Percentiles rank a stretch among this genome's conserved stretches.
Evolutionary conservation across 2,888 invertebrate genomes (phyloP).

Genomic region (Tetrapedia diversipes): DNA sequence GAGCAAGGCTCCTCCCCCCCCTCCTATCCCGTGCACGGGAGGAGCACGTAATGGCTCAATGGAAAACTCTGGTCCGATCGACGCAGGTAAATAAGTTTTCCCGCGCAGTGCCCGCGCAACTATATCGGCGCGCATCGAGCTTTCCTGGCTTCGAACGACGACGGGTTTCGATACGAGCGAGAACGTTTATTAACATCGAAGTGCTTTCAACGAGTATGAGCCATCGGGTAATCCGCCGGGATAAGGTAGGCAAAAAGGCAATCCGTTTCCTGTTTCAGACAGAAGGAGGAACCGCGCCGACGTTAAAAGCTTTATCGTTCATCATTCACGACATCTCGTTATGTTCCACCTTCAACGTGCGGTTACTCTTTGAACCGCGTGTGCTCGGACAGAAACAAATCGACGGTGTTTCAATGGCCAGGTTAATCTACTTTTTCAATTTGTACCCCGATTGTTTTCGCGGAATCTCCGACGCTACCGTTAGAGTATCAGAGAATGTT

Average conservation of each 20-base stretch:
- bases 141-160: conserved; percentile 19
- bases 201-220: conserved; percentile 63
- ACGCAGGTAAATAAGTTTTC: conserved; percentile 53
- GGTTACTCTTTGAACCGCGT: not conserved
- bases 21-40: not conserved
- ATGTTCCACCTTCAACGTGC: not conserved
- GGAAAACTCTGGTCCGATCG: conserved; percentile 36
- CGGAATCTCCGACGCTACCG: no score
- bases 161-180: conserved; percentile 44
- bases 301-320: conserved; percentile 57
- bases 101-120: conserved; percentile 31
- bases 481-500: no score
- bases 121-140: conserved; percentile 36
- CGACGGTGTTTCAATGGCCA: conserved; percentile 20
- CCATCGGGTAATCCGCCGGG: conserved; percentile 48
- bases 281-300: conserved; percentile 27
- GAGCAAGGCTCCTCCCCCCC: no score
- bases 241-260: conserved; percentile 43
- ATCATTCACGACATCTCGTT: conserved; percentile 40
- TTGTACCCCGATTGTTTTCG: no score
- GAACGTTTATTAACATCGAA: conserved; percentile 67
- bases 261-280: conserved; percentile 54
- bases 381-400: not conserved
- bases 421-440: not conserved
- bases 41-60: conserved; percentile 36